Percentiles rank a stretch among this genome's conserved stretches.
Conservation (phyloP, 2,888 invertebrate species). For the Lithophane semibrunnea region DNA sequence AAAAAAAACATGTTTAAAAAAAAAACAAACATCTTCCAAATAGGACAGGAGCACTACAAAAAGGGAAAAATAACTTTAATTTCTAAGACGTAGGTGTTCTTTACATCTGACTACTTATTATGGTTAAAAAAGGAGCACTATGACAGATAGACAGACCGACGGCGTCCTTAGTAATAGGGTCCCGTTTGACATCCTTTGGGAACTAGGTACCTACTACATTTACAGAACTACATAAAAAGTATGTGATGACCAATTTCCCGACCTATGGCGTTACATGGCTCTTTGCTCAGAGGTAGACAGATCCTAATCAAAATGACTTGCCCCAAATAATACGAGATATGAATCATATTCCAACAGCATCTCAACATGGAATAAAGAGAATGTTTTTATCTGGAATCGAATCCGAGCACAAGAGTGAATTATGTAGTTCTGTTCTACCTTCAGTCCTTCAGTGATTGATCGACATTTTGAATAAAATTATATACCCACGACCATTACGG, state of each 20-base stretch:
- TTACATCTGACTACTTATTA: background rate
- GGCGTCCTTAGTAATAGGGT: background rate
- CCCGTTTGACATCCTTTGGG: background rate
- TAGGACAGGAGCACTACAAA: too few species aligned
- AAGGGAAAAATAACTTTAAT: too few species aligned
- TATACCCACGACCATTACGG: background rate
- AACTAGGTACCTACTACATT: too few species aligned
- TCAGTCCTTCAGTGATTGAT: constrained; percentile 25
- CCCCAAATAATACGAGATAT: constrained; percentile 36
- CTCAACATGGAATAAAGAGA: constrained; percentile 7
- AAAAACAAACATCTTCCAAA: too few species aligned
- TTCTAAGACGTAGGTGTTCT: background rate
- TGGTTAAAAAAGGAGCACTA: background rate
- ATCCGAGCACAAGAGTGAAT: constrained; percentile 30
- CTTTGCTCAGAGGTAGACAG: constrained; percentile 14
- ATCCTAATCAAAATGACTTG: constrained; percentile 38
- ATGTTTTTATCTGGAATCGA: constrained; percentile 52
- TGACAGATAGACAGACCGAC: too few species aligned
- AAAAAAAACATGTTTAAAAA: too few species aligned
- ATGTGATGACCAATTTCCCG: background rate
- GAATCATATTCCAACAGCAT: constrained; percentile 28
- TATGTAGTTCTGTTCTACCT: constrained; percentile 19
- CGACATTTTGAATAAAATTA: constrained; percentile 22
- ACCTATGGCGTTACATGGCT: background rate
- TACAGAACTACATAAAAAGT: background rate